phyloP scores from a whole-genome alignment of 2,797 vertebrate genomes.

The Xerus rutilus region DNA sequence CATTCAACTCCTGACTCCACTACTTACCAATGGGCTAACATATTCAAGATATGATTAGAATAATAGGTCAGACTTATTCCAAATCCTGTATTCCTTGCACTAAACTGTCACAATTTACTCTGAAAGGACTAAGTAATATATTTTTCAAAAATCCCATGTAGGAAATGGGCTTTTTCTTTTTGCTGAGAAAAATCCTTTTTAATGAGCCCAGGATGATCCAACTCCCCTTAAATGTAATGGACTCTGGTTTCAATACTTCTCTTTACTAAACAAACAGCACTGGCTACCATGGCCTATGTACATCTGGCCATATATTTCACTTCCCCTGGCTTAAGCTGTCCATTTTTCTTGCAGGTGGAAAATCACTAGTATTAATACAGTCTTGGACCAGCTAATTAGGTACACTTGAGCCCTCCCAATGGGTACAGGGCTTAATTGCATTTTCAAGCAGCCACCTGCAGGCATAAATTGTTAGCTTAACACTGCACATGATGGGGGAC shows the following conservation, averaged over 20 bases:
- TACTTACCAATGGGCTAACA: not conserved
- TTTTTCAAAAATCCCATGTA: not conserved
- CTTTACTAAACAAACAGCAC: not conserved
- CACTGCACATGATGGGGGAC: too few species aligned
- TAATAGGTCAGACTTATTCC: not conserved
- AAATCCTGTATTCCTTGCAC: not conserved
- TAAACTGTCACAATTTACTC: not conserved
- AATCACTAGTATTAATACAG: slow-evolving; percentile 63
- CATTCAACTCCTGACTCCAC: not conserved
- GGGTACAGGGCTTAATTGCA: slow-evolving; percentile 31
- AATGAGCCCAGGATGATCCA: not conserved
- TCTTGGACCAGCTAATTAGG: slow-evolving; percentile 42
- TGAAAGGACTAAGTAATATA: not conserved
- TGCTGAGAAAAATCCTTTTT: slow-evolving; percentile 36
- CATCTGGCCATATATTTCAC: slow-evolving; percentile 8
- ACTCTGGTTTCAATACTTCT: not conserved
- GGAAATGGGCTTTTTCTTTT: not conserved
- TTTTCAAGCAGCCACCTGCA: slow-evolving; percentile 66
- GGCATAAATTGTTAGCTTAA: slow-evolving; percentile 55
- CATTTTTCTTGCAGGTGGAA: slow-evolving; percentile 59
- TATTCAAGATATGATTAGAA: not conserved
- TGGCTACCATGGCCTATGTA: not conserved
- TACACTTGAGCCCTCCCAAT: slow-evolving; percentile 21
- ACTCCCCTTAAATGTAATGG: not conserved
- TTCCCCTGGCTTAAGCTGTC: slow-evolving; percentile 6